Base-by-base conservation (phyloP, 1,140 invertebrate species). In the Zelostemma sp. region DNA sequence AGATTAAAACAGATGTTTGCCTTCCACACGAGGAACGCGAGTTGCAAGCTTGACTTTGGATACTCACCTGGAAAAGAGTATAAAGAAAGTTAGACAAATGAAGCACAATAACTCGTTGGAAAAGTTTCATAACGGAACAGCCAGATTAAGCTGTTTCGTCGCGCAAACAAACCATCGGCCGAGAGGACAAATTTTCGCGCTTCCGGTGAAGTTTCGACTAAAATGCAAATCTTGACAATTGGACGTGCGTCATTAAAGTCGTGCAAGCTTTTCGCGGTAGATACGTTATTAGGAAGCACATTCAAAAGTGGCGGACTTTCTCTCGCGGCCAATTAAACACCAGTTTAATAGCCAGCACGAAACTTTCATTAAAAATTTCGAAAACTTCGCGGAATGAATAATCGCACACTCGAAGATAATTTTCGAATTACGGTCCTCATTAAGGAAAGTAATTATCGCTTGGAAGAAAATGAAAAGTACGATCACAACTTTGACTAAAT, bases 41-140 rank as follows among this genome's bases (percentile, higher is more conserved):
- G 19, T 48, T 61, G 60, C 35, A 62, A 41, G 46, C 55, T 63
- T 47, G 59, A 57, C 55, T 60, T 40, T 51, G 67, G 60, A 64
- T 64, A 70, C 67, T 70, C 50, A 70, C 67, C 67, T 70, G 53
- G 59, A 70, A 70, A 70, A 70, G 53, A 70, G 48, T 51, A 70
- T 61, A 70, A 70, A 70, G 57, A 62, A 70, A 65, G 68, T 70
- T 70, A 65, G 57, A 70, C 57, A 70, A 70, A 70, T 62, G 68
- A 57, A 49, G 38, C 31, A 62, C 53, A 65, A 61, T 70, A 61
- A 70, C 43, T 65, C 16, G 41, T 41, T 56, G 50, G 53, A 59
- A 65, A 70, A 70, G 67, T 64, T 64, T 19, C 41, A 49, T 54
- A 40, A 60, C 51, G 51, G 46, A 18, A 40, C 49, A 69, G 18